Base-by-base conservation (phyloP, 1,140 invertebrate genomes). In the Campodea augens region DNA sequence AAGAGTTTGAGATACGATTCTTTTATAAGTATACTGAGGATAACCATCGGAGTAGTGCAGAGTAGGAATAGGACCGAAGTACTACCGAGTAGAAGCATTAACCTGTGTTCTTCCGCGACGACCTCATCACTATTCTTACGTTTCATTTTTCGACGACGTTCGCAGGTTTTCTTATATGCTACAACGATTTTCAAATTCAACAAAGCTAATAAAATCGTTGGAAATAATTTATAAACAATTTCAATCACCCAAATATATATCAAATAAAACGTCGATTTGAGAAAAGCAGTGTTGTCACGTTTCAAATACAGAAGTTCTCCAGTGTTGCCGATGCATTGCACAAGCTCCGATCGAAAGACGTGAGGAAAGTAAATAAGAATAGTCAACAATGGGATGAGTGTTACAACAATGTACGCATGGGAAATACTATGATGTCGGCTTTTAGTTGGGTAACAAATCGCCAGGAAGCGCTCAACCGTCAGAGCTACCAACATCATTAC, bases 401-500 rank as follows among this genome's bases (percentile, higher is more conserved):
- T 57, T 3, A 80, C 74, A 5, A 75, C 73, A 5, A 74, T 55
- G 23, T 70, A 64, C 4, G 66, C 68, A 12, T 46, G 49, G 37
- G 64, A 72, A 32, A 70, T 73, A 52, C 71, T 61, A 60, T 68
- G 66, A 67, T 73, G 65, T 51, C 75, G 57, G 49, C 74, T 58
- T 58, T 60, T 52, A 56, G 55, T 23, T 18, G 81, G 77, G 60
- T 81, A 77, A 54, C 82, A 86, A 1, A 87, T 81, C 29, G 81
- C 81, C 2, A 83, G 70, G 61, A 84, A 86, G 5, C 81, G 67
- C 58, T 85, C 81, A 15, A 81, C 65, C 10, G 81, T 85, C 49
- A 86, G 67, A 12, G 78, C 79, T 23, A 84, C 67, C 4, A 87
- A 69, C 74, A 81, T 80, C 62, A 86, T 72, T 0, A 84, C 79